Evolutionary conservation across 1,140 invertebrate genomes (phyloP).

Genomic region (Physella acuta): DNA sequence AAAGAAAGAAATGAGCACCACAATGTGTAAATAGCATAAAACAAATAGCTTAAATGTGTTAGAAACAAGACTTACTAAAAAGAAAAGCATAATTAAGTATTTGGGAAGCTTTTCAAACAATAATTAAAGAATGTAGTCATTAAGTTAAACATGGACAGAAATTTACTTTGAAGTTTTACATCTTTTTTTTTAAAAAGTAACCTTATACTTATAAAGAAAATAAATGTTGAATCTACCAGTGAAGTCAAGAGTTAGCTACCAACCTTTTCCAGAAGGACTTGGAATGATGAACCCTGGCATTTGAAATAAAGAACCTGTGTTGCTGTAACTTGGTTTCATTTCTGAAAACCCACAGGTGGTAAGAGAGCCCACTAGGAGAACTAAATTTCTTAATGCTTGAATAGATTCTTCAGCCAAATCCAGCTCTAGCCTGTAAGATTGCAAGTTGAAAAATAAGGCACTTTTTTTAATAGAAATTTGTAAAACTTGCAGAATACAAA

Average conservation of each 20-base stretch:
- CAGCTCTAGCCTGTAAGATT: slow-evolving; percentile 45
- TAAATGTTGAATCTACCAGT: background rate
- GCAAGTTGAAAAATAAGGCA: background rate
- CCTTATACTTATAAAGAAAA: too few relatives aligned
- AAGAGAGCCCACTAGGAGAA: slow-evolving; percentile 88
- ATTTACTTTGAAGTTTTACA: too few relatives aligned
- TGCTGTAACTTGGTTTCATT: slow-evolving; percentile 67
- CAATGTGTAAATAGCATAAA: too few relatives aligned
- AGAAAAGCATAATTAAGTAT: too few relatives aligned
- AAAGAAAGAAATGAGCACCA: too few relatives aligned
- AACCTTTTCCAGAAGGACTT: slow-evolving; percentile 84
- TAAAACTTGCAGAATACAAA: background rate
- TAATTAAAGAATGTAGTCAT: too few relatives aligned
- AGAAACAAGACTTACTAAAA: too few relatives aligned
- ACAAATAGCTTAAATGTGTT: too few relatives aligned
- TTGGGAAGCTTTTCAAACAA: too few relatives aligned
- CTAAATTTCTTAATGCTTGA: slow-evolving; percentile 86
- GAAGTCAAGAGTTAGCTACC: slow-evolving; percentile 35
- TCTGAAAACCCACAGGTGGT: slow-evolving; percentile 91
- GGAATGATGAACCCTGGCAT: slow-evolving; percentile 89
- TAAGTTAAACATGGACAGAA: too few relatives aligned
- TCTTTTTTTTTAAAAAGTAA: too few relatives aligned
- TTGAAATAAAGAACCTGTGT: slow-evolving; percentile 85
- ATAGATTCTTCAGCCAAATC: slow-evolving; percentile 49
- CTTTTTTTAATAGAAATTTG: background rate